Base-by-base conservation (phyloP, 2,113 vertebrate species). In the Peromyscus leucopus region DNA sequence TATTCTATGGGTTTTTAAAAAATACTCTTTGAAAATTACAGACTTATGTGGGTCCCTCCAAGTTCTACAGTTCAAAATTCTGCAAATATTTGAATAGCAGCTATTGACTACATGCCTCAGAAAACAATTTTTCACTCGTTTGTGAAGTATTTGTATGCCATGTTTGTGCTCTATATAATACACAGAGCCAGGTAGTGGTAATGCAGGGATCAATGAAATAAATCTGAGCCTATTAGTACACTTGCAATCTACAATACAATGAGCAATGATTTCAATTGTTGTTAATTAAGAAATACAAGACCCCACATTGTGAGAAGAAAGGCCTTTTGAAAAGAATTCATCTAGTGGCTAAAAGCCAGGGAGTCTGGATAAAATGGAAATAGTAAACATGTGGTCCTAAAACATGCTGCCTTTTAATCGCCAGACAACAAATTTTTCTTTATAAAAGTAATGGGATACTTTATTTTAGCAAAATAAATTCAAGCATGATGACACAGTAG, bases 391-490 rank as follows among this genome's bases (percentile, higher is more conserved):
- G 15, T 89, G 51, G 48, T 67, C 76, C 59, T 83, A 87, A 83
- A 72, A 39, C 9, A 48, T 42, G 12, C 15, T 76, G 12, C 33
- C 42, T 42, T 42, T 42, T 42, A 17, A 76, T 61, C 65, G 71
- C 55, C 63, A 15, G 39, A 61, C 31, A 78, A 26, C 85, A 42
- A 10, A n/a, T 72, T 76, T 76, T 85, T 80, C 48, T 59, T 88
- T 78, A 48, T 67, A 24, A 91, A 95, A 95, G 48, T 87, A 95
- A 78, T 4, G 2, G 51, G 39, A 12, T 31, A 26, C 74, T 94
- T 94, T 57, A 88, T 90, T 94, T 88, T 84, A 93, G 82, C 13
- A 71, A 90, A 63, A 69, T 63, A 82, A 65, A 91, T 86, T 42
- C 21, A 78, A 74, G 63, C 7, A 9, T 21, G 63, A 36, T 51